Evolutionary conservation across 2,113 vertebrate species (phyloP), one percentile per base, ranked within the genome.

Genomic region (Boleophthalmus pectinirostris): DNA sequence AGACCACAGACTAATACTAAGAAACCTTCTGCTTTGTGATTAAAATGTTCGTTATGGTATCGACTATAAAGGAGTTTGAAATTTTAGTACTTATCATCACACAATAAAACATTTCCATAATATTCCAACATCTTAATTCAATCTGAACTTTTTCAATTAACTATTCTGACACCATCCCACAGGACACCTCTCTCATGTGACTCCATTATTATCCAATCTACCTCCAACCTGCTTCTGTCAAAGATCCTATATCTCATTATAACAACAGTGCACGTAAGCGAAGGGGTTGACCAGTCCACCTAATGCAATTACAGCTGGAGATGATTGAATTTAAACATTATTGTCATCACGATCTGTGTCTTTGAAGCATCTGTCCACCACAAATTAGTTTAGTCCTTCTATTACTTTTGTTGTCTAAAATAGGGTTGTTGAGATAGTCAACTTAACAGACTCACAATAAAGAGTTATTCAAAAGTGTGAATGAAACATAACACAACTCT

Each of bases 251-350:
- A 35, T 71, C 73, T 72, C 56, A 45, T 20, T 68, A 88, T 87
- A 82, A 87, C 60, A 65, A 54, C 46, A 54, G 53, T 49, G 69
- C 77, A 43, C 70, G 64, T 47, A 70, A 83, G 73, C 79, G 79
- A 83, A 84, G 56, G 69, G 72, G 53, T 67, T 78, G 77, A 70
- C 78, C 78, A 63, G 77, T 46, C 72, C 70, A 69, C 67, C 74
- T 57, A 88, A 88, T 83, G 72, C 73, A 81, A 88, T 90, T 84
- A 84, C 69, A 79, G 33, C 3, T 8, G 29, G 24, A 73, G 63
- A 70, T 87, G 78, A 91, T 90, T 88, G 80, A 77, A 89, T 90
- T 80, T 64, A 82, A 78, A 65, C 82, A 79, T 81, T 90, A 78
- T 86, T 88, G 78, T 82, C 60, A 70, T 78, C 18, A 74, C 56